Base-by-base conservation (phyloP, 2,888 invertebrate species). In the Amorpha juglandis region DNA sequence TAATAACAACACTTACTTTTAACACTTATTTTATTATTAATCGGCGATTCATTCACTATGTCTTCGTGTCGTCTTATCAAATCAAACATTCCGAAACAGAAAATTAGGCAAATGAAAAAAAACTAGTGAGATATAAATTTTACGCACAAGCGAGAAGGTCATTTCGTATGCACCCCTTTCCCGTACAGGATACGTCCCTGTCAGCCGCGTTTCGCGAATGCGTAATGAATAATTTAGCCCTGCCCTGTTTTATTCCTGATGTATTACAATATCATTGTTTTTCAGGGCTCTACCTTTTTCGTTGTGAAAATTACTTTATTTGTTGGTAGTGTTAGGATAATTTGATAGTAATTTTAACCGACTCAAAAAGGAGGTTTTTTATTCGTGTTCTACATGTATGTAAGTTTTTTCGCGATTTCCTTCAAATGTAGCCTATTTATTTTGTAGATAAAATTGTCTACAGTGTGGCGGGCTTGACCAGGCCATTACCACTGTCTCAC, bases 151-250 rank as follows among this genome's bases (percentile, higher is more conserved):
- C 38, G 63, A 63, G 35, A 35, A 48, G 48, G 51, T 63, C 38
- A 63, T 63, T 63, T 50, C 14, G 35, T 51, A 63, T 63, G 48
- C 63, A 63, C 63, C 63, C 63, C 48, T 63, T 63, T 51, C 14
- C 33, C 8, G n/a, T 19, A 63, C 63, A 63, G 35, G 63, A 63
- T 63, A 33, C 63, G 14, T 52, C 45, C 52, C 52, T 63, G 47
- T 48, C 68, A 53, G 65, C 66, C 64, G 42, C 67, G 63, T 63
- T 65, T 58, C 63, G 50, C n/a, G 45, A 47, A 42, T 51, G 64
- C 63, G 63, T 68, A 12, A 71, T 71, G 71, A 71, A 71, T 71
- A 68, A 71, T 71, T 71, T 70, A 71, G 63, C 66, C 68, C 68
- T 66, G 63, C 64, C 68, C 63, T 63, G 63, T 66, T 52, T 68